Conservation (phyloP, 2,797 vertebrate genomes). For the Scleropages formosus region DNA sequence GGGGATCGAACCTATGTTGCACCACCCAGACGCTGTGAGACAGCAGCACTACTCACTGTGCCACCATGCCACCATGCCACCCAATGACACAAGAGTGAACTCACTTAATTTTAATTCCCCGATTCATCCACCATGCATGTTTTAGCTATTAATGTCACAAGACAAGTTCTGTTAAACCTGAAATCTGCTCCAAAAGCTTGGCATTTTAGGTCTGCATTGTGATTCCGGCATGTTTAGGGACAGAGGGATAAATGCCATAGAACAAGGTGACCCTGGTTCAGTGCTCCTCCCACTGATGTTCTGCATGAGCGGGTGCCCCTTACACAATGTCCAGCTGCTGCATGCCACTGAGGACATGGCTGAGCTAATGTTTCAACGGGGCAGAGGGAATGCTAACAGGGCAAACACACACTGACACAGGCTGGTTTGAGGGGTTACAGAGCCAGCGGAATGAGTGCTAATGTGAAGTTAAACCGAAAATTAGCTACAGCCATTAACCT, state of each 20-base stretch:
- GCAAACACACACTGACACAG: not conserved
- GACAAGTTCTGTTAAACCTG: not conserved
- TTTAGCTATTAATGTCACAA: not conserved
- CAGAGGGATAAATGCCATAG: not conserved
- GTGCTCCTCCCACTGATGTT: slow-evolving; percentile 37
- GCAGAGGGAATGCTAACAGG: slow-evolving; percentile 54
- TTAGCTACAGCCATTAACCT: not conserved
- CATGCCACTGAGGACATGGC: slow-evolving; percentile 43
- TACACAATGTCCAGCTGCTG: slow-evolving; percentile 27
- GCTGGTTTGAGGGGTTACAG: not conserved
- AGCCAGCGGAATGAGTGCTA: not conserved
- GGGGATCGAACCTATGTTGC: too few species aligned
- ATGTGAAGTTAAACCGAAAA: not conserved
- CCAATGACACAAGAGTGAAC: not conserved
- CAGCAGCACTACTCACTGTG: too few species aligned
- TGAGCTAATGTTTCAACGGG: slow-evolving; percentile 9
- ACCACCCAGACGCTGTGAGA: too few species aligned
- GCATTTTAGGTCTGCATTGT: not conserved
- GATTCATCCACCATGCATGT: not conserved
- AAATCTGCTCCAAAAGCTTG: not conserved
- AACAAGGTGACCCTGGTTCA: slow-evolving; percentile 40
- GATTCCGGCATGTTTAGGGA: not conserved
- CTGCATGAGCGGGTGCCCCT: slow-evolving; percentile 30
- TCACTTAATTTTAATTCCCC: not conserved
- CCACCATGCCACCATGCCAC: too few species aligned